Base-by-base conservation (phyloP, 2,888 invertebrate species). In the Cryptocephalus primarius region DNA sequence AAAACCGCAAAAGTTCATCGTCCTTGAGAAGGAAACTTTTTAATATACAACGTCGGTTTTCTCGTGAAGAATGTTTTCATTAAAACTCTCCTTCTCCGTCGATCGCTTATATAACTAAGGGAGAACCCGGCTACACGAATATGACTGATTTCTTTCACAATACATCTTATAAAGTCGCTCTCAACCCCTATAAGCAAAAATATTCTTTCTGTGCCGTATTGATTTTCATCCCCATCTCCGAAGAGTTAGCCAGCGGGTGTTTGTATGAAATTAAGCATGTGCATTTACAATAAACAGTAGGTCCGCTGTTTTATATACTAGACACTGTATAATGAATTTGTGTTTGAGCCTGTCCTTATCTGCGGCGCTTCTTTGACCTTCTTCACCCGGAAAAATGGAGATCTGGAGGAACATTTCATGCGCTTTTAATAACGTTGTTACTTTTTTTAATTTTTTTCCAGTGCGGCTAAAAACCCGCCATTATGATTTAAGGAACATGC, bases 301-400 rank as follows among this genome's bases (percentile, higher is more conserved):
- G 66, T 53, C 66, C 60, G 57, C 66, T 67, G 60, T 60, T 66
- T 67, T 66, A 66, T 67, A 67, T 67, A 66, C 65, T 67, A 68
- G 68, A 68, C 67, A 68, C 68, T 67, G 67, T 67, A 67, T 67
- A 69, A 69, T 69, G 69, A 69, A 68, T 69, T 69, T 68, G 66
- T 68, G 65, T 61, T 61, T 57, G 61, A 58, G 60, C 57, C 60
- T 57, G 56, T 55, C 55, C 51, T 55, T 52, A 46, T 52, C 53
- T 49, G 49, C 48, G 47, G 55, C 55, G 52, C 54, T 56, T 22
- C 51, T 53, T 54, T 53, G 51, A 47, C 45, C 44, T 47, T 45
- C 39, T 40, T 22, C 22, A 22, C 22, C 22, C 22, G 22, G 22
- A 22, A 22, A 22, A 22, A 22, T 22, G 3, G 22, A 22, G 22